phyloP scores from a whole-genome alignment of 1,140 invertebrate species.

The Conus ventricosus region DNA sequence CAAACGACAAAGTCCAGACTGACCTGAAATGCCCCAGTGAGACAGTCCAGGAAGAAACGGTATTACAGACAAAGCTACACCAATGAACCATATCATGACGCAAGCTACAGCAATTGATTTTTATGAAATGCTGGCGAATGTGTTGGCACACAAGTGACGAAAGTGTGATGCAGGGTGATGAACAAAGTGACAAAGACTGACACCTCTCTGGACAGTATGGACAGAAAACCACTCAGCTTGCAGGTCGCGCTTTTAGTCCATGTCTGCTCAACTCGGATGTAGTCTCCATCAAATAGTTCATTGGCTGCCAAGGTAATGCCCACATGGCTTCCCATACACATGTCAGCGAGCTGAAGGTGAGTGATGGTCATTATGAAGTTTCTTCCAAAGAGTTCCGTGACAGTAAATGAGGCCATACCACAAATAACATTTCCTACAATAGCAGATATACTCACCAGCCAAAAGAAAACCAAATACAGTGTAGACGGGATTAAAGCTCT shows the following conservation, averaged over 20 bases:
- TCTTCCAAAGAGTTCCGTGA: not conserved
- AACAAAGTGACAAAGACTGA: conserved; percentile 52
- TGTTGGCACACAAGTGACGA: conserved; percentile 58
- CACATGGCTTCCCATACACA: conserved; percentile 48
- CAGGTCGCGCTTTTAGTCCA: not conserved
- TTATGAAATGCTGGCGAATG: not conserved
- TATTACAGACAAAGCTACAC: not conserved
- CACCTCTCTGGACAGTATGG: conserved; percentile 49
- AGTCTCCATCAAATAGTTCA: conserved; percentile 38
- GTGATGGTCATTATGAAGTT: conserved; percentile 47
- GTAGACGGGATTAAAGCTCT: conserved; percentile 40
- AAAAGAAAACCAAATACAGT: conserved; percentile 36
- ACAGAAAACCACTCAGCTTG: not conserved
- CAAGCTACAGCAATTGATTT: not conserved
- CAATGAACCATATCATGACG: not conserved
- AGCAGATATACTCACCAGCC: conserved; percentile 41
- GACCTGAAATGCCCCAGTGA: conserved; percentile 22
- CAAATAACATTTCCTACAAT: conserved; percentile 49
- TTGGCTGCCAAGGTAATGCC: conserved; percentile 55
- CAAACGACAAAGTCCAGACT: not conserved
- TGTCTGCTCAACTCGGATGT: not conserved
- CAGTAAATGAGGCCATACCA: conserved; percentile 32
- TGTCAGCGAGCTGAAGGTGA: conserved; percentile 62
- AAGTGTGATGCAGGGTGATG: conserved; percentile 46
- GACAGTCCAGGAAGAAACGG: conserved; percentile 20